Conservation (phyloP, 2,888 invertebrate species). For the Melieria picta region DNA sequence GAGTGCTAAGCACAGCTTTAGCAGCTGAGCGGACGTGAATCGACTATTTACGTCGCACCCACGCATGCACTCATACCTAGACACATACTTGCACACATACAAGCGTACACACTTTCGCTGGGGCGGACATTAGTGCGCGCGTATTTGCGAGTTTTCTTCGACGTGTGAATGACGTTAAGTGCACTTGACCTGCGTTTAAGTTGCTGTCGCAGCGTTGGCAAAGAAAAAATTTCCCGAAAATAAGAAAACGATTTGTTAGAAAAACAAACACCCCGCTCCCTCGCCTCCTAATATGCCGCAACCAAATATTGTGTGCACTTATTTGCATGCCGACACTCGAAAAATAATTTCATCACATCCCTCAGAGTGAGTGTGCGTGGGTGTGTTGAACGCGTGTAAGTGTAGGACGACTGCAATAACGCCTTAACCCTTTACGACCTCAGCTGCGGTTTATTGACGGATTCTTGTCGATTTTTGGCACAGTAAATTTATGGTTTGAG, state of each 20-base stretch:
- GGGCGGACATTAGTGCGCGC: not conserved
- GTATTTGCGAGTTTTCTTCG: not conserved
- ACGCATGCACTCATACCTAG: not conserved
- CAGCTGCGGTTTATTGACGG: no score
- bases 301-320: no score
- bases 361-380: not conserved
- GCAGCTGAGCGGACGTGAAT: not conserved
- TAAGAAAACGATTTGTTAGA: not conserved
- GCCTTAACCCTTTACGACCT: no score
- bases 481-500: no score
- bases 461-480: no score
- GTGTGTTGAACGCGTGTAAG: not conserved
- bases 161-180: not conserved
- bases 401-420: no score
- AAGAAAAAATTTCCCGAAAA: not conserved
- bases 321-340: constrained; percentile 3
- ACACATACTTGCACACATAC: not conserved
- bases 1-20: not conserved
- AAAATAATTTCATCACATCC: constrained; percentile 6
- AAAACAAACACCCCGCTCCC: not conserved
- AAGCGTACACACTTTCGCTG: not conserved
- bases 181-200: not conserved
- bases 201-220: not conserved
- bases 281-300: no score
- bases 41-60: not conserved